Evolutionary conservation across 1,140 invertebrate species (phyloP).

Genomic region (Drosophila nannoptera): DNA sequence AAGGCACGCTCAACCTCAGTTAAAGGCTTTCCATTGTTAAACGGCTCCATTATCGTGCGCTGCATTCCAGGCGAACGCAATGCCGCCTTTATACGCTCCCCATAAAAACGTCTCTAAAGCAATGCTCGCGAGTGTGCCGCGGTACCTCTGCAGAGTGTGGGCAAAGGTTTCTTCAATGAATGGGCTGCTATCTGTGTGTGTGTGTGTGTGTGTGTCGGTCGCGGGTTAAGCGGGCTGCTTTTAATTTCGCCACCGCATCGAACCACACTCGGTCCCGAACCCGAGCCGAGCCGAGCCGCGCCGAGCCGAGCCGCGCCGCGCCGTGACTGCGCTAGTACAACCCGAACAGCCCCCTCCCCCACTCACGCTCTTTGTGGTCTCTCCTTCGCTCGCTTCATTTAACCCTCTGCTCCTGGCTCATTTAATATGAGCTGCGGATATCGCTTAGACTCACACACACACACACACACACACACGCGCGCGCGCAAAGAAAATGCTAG

Average conservation of each 20-base stretch:
- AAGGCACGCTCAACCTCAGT: background rate
- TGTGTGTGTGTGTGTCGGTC: conserved; percentile 23
- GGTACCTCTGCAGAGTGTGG: conserved; percentile 7
- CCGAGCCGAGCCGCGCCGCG: background rate
- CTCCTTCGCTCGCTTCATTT: background rate
- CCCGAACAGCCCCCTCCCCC: conserved; percentile 2
- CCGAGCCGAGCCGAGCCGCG: conserved; percentile 36
- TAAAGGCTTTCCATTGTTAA: conserved; percentile 15
- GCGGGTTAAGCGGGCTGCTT: conserved; percentile 57
- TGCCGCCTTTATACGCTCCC: conserved; percentile 6
- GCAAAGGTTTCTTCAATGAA: conserved; percentile 46
- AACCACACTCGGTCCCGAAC: conserved; percentile 52
- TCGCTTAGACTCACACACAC: conserved; percentile 19
- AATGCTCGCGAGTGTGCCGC: conserved; percentile 31
- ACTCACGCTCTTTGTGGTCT: background rate
- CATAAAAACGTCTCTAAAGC: conserved; percentile 26
- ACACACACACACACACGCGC: conserved; percentile 7
- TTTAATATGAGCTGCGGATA: conserved; percentile 55
- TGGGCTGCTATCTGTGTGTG: conserved; percentile 11
- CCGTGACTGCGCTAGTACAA: conserved; percentile 31
- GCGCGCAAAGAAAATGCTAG: conserved; percentile 14
- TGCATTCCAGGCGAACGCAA: conserved; percentile 10
- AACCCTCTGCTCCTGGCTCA: conserved; percentile 30
- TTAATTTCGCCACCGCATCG: conserved; percentile 70
- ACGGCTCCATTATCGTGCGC: conserved; percentile 6